phyloP scores from a whole-genome alignment of 2,888 invertebrate genomes.

The Tolmerus cingulatus region DNA sequence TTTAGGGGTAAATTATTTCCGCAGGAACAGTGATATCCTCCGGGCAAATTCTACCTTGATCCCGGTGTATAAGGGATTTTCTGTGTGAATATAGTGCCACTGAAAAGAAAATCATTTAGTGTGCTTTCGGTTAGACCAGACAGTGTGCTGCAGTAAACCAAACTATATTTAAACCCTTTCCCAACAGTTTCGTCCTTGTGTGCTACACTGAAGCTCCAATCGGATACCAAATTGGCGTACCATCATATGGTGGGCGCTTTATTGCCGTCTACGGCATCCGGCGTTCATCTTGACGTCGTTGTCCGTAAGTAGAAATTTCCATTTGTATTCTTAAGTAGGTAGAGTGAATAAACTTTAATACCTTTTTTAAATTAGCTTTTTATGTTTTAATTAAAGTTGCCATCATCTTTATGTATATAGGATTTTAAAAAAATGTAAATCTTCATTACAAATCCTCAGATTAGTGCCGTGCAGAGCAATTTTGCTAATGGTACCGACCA shows the following conservation, averaged over 20 bases:
- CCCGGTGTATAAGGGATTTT: neutral
- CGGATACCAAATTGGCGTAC: constrained; percentile 44
- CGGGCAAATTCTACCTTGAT: neutral
- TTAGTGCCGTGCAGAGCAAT: neutral
- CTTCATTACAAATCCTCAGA: neutral
- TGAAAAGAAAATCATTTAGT: neutral
- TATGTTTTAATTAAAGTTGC: neutral
- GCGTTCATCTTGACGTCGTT: constrained; percentile 38
- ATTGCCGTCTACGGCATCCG: constrained; percentile 48
- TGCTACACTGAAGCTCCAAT: constrained; percentile 40
- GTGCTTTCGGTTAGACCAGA: neutral
- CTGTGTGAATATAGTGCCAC: neutral
- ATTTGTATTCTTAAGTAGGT: neutral
- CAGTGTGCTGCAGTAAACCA: neutral
- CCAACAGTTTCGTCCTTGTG: constrained; percentile 19
- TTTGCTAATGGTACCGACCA: neutral
- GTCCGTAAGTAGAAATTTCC: constrained; percentile 20
- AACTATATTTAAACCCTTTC: neutral
- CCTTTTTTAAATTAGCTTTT: too few species aligned
- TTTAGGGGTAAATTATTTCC: neutral
- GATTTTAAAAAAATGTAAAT: neutral
- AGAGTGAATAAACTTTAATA: neutral
- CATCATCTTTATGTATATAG: neutral
- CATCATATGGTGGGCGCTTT: constrained; percentile 61
- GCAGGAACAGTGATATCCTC: neutral